phyloP scores from a whole-genome alignment of 2,113 vertebrate genomes.

The Grammomys dolichurus region DNA sequence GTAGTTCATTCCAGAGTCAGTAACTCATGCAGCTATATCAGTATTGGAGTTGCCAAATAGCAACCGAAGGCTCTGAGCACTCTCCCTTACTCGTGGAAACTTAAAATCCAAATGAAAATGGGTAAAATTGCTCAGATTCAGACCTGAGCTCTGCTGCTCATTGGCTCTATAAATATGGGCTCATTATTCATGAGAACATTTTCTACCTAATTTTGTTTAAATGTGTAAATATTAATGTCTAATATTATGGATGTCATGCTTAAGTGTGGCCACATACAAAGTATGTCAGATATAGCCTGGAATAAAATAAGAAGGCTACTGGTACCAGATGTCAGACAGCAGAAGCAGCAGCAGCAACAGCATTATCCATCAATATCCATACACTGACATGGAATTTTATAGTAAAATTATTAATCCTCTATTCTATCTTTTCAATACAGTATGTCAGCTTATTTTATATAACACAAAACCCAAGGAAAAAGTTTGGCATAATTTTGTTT shows the following conservation, averaged over 20 bases:
- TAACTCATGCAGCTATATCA: not conserved
- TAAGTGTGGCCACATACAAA: not conserved
- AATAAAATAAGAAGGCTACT: not conserved
- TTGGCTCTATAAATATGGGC: not conserved
- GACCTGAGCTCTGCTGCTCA: not conserved
- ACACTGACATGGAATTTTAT: not conserved
- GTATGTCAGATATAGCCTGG: not conserved
- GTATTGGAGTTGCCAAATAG: not conserved
- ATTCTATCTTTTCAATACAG: not conserved
- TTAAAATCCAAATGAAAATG: not conserved
- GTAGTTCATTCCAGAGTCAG: not conserved
- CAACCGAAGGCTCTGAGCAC: not conserved
- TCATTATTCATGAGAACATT: not conserved
- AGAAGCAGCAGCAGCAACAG: too few species aligned
- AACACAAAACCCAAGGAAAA: not conserved
- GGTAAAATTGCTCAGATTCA: not conserved
- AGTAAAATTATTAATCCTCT: not conserved
- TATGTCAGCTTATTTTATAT: not conserved
- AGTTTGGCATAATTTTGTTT: not conserved
- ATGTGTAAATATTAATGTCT: not conserved
- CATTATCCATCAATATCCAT: not conserved
- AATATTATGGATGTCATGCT: not conserved
- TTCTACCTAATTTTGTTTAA: not conserved
- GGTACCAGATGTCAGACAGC: not conserved
- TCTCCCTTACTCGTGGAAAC: not conserved